phyloP scores from a whole-genome alignment of 2,797 vertebrate species.

The Neoniphon sammara region DNA sequence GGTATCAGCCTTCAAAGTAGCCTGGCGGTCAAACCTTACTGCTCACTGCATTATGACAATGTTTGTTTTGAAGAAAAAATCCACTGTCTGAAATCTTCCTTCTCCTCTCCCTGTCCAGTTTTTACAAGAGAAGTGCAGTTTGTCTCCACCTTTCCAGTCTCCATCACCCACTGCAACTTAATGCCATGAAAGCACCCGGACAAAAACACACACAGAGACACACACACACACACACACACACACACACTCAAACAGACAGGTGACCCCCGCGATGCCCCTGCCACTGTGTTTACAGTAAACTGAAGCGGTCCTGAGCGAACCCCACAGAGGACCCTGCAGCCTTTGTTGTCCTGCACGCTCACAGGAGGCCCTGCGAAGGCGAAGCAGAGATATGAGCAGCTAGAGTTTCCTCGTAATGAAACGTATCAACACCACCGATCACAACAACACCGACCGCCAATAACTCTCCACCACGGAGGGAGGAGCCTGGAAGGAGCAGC shows the following conservation, averaged over 20 bases:
- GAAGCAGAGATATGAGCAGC: slow-evolving; percentile 68
- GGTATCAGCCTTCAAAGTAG: no score
- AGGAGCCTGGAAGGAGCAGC: slow-evolving; percentile 35
- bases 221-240: slow-evolving; percentile 42
- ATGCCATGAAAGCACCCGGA: slow-evolving; percentile 44
- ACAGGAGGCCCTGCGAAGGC: slow-evolving; percentile 68
- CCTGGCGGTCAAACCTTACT: no score
- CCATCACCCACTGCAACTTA: slow-evolving; percentile 47
- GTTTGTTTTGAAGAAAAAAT: no score
- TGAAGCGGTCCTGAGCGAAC: slow-evolving; percentile 61
- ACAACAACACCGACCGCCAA: slow-evolving; percentile 59
- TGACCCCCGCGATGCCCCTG: slow-evolving; percentile 72
- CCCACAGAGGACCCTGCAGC: slow-evolving; percentile 66
- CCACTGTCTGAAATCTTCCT: neutral
- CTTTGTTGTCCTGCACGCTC: slow-evolving; percentile 69
- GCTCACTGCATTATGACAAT: no score
- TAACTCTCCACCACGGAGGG: slow-evolving; percentile 52
- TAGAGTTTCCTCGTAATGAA: slow-evolving; percentile 81
- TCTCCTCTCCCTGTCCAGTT: neutral
- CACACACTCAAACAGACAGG: slow-evolving; percentile 60
- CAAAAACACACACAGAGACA: slow-evolving; percentile 47
- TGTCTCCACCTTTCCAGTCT: slow-evolving; percentile 20
- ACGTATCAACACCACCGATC: slow-evolving; percentile 77
- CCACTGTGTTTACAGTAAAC: slow-evolving; percentile 79
- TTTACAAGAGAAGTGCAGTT: neutral